Evolutionary conservation across 2,797 vertebrate genomes (phyloP), one percentile per base, ranked within the genome.

Genomic region (Buceros bicornis): DNA sequence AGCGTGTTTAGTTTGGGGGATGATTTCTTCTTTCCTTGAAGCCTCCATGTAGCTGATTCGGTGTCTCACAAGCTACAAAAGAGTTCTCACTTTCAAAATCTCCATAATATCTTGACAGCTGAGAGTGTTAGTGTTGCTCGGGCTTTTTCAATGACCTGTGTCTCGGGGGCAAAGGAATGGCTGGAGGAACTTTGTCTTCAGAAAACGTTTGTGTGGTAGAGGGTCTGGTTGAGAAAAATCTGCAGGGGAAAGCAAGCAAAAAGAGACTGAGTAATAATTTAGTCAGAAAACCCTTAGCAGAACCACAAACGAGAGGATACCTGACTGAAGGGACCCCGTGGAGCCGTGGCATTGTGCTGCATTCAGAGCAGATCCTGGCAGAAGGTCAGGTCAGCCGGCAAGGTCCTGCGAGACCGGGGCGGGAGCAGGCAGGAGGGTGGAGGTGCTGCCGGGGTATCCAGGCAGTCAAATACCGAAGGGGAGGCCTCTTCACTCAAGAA

Each of bases 341-440:
- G 62, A 37, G 77, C 2, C 28, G 4, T 0, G 17, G 50, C 42
- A 65, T 29, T 2, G 3, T 12, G 76, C 37, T 29, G 67, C 6
- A 0, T 17, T 4, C 1, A 0, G 82, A 28, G 62, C 14, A 24
- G 66, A 25, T 24, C 40, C 43, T 58, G 69, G 2, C 4, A 6
- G 7, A 31, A n/a, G 16, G 17, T 16, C 33, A 14, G 62, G 60
- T 21, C 33, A 8, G 29, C 2, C 2, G 22, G 87, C 22, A 8
- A 8, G 13, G 54, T 2, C 58, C 66, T 33, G 4, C 9, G 65
- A 12, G 57, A 25, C 1, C 8, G 15, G 13, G 4, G 17, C 42
- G 37, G 37, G 37, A 40, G 37, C 37, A 40, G 37, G 13, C 57
- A 11, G 69, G 37, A 56, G 54, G 4, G 2, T 14, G 76, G 16